A percentile compares a stretch with the other conserved stretches of the same genome.
Evolutionary conservation across 2,113 vertebrate species (phyloP).

Genomic region (Ptilonorhynchus violaceus): DNA sequence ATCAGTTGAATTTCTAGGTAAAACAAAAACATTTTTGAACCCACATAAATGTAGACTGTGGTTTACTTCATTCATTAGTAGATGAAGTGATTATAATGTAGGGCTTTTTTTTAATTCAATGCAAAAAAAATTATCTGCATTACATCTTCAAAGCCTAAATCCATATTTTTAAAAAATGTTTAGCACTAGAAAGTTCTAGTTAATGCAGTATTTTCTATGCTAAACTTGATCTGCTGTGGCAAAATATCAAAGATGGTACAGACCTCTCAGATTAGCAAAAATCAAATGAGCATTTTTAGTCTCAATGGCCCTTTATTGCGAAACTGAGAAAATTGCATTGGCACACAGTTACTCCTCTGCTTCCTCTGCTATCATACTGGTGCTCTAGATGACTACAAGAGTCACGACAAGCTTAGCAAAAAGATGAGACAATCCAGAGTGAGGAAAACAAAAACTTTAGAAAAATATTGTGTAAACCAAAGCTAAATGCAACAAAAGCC

Average conservation of each 20-base stretch:
- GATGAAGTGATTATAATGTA: neutral
- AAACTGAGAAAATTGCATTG: neutral
- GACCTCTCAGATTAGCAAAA: slow-evolving; percentile 39
- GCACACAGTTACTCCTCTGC: neutral
- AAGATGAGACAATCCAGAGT: neutral
- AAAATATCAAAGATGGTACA: slow-evolving; percentile 35
- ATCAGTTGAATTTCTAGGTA: neutral
- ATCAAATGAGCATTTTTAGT: slow-evolving; percentile 10
- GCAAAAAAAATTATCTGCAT: neutral
- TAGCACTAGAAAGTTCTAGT: neutral
- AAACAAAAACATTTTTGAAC: neutral
- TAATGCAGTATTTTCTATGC: slow-evolving; percentile 18
- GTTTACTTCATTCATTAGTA: neutral
- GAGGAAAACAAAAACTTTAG: neutral
- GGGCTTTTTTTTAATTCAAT: neutral
- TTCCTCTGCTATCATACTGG: neutral
- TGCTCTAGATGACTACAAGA: neutral
- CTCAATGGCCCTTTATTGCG: neutral
- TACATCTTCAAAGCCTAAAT: neutral
- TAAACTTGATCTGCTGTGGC: neutral
- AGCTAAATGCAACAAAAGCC: neutral
- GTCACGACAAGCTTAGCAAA: neutral
- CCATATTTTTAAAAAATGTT: neutral
- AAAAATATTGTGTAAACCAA: neutral
- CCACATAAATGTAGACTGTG: neutral